A percentile compares a stretch with the other conserved stretches of the same genome.
Conservation (phyloP, 1,140 invertebrate species). For the Drosophila nigromelanica region DNA sequence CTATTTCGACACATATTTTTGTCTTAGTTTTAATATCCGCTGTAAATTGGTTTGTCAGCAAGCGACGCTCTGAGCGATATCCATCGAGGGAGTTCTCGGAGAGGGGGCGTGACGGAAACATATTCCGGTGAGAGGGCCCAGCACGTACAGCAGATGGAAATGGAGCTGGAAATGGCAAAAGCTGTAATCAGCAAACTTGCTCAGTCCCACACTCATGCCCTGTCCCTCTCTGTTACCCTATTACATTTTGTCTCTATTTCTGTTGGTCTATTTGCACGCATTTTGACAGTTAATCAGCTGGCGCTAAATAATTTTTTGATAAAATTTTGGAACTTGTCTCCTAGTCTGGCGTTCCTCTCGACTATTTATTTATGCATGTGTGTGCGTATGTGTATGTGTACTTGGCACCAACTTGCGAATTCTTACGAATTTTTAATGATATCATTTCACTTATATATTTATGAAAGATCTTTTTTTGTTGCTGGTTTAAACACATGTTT, state of each 20-base stretch:
- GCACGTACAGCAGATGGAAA: slow-evolving; percentile 23
- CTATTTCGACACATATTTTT: background rate
- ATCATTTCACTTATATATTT: slow-evolving; percentile 24
- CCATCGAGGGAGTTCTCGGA: background rate
- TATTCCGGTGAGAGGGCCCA: slow-evolving; percentile 4
- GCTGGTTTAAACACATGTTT: slow-evolving; percentile 44
- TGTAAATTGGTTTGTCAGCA: slow-evolving; percentile 64
- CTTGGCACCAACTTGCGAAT: slow-evolving; percentile 53
- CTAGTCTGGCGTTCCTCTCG: slow-evolving; percentile 12
- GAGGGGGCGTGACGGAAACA: background rate
- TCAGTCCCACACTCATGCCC: no score
- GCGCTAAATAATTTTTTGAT: slow-evolving; percentile 22
- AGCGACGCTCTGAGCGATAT: slow-evolving; percentile 2
- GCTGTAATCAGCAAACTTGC: background rate
- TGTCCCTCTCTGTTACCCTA: background rate
- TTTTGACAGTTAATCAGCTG: slow-evolving; percentile 35
- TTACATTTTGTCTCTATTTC: background rate
- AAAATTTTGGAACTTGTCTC: slow-evolving; percentile 8
- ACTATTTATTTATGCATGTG: slow-evolving; percentile 32
- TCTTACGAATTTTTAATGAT: slow-evolving; percentile 59
- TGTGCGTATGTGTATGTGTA: slow-evolving; percentile 19
- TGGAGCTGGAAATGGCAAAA: slow-evolving; percentile 23
- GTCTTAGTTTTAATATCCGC: slow-evolving; percentile 8
- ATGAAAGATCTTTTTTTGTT: slow-evolving; percentile 11
- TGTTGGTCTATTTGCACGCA: slow-evolving; percentile 8